These are phyloP conservation scores for Xiphophorus hellerii DNA, from an alignment of 2,113 vertebrate species.

Conservation along the genomic window DNA sequence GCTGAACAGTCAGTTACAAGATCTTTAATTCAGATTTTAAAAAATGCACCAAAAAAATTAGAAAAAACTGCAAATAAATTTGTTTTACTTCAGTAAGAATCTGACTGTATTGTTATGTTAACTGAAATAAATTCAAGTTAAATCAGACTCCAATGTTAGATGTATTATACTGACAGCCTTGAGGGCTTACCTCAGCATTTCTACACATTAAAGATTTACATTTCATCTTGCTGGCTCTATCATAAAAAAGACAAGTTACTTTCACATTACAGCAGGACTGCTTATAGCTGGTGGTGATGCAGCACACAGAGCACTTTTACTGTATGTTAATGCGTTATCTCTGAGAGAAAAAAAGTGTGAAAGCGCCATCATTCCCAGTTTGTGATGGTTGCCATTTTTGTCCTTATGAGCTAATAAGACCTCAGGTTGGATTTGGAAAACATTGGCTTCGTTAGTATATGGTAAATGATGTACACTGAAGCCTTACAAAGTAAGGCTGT, in stretches of 20 bases:
- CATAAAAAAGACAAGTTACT: constrained; percentile 39
- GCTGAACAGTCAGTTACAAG: too few relatives aligned
- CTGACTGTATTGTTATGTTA: neutral
- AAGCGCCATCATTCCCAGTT: constrained; percentile 24
- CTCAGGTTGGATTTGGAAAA: too few relatives aligned
- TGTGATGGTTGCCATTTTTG: neutral
- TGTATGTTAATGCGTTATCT: constrained; percentile 48
- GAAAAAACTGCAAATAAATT: neutral
- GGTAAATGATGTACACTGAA: neutral
- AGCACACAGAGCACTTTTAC: constrained; percentile 49
- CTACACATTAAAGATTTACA: constrained; percentile 57
- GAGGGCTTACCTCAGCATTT: constrained; percentile 38
- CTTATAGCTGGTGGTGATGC: constrained; percentile 11
- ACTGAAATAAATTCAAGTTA: neutral
- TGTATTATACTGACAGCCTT: constrained; percentile 32
- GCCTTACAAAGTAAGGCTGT: neutral
- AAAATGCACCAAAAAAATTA: too few relatives aligned
- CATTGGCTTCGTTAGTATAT: too few relatives aligned
- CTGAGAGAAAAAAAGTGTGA: constrained; percentile 47
- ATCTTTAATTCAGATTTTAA: too few relatives aligned
- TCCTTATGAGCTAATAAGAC: too few relatives aligned
- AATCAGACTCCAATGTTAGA: constrained; percentile 21
- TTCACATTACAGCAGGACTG: constrained; percentile 9
- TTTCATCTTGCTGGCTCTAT: constrained; percentile 44
- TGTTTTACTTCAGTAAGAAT: neutral